Evolutionary conservation across 2,888 invertebrate genomes (phyloP), one percentile per base, ranked within the genome.

Genomic region (Caenorhabditis sp.): DNA sequence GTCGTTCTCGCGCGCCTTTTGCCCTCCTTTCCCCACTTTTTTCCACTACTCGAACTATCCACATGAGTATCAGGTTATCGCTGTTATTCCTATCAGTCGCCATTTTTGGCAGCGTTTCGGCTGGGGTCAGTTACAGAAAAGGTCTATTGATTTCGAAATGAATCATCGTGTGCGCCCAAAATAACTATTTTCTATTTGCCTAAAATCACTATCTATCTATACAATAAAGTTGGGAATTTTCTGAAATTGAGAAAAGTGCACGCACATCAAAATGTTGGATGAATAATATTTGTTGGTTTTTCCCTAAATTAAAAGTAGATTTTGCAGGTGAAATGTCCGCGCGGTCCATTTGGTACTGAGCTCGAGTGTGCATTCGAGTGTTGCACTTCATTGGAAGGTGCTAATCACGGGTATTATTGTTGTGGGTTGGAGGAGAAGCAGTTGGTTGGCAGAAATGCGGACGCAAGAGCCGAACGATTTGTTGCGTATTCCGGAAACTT

Each of bases 381-480:
- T 61, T 84, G 84, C 63, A 71, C 74, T 54, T 80, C 80, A 2
- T 66, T 77, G 24, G 83, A 83, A 67, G 83, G 84, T 23, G 63
- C 65, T 2, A 67, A 76, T 57, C 75, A 82, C 43, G 86, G 84
- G 8, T 84, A 84, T 58, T 84, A 81, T 63, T 86, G 86, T 60
- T 86, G 86, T 66, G 85, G 83, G 17, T 57, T 66, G 21, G 84
- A 86, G 23, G 83, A 83, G 57, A 75, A 77, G 24, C 53, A 27
- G 3, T 55, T 78, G 36, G 19, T 72, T n/a, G 69, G 69, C 26
- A 64, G 75, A 51, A 64, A 63, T 24, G 59, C 65, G 21, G 75
- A 62, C 21, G 36, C 70, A 55, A 62, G 84, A 58, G 72, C 83
- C 10, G 85, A 86, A 58, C 55, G 85, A 60, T 85, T 84, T 64